A percentile compares a stretch with the other conserved stretches of the same genome.
phyloP scores from a whole-genome alignment of 2,888 invertebrate species.

The Gymnocheta viridis region DNA sequence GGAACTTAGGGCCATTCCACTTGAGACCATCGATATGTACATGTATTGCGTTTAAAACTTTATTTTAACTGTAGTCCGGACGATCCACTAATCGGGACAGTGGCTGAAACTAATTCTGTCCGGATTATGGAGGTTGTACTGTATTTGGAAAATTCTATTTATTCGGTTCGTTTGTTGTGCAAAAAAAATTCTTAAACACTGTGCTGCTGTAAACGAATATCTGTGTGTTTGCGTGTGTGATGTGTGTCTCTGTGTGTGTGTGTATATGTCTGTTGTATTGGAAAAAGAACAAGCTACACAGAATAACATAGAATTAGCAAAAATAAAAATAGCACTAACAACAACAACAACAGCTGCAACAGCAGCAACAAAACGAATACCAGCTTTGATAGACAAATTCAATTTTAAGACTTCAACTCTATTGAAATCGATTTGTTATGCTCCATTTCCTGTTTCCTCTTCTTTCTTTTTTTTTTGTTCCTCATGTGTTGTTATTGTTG shows the following conservation, averaged over 20 bases:
- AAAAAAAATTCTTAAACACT: conserved; percentile 26
- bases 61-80: too few relatives aligned
- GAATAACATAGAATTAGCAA: conserved; percentile 10
- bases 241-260: conserved; percentile 29
- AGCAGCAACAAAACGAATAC: conserved; percentile 25
- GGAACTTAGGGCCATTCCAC: too few relatives aligned
- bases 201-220: conserved; percentile 25
- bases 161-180: conserved; percentile 19
- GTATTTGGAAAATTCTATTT: neutral
- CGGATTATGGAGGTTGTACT: too few relatives aligned
- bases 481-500: neutral
- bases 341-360: neutral
- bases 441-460: conserved; percentile 65
- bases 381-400: conserved; percentile 66
- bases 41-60: neutral
- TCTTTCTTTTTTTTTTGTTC: neutral
- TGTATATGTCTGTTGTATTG: too few relatives aligned
- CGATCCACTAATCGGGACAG: too few relatives aligned
- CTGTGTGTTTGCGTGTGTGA: conserved; percentile 18
- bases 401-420: conserved; percentile 66
- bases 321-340: conserved; percentile 17
- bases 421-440: conserved; percentile 69
- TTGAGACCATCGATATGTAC: neutral
- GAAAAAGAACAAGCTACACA: neutral
- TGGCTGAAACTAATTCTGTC: too few relatives aligned